Percentiles rank a stretch among this genome's conserved stretches.
These are phyloP conservation scores for Oryzias dopingdopingensis DNA, from an alignment of 2,797 vertebrate genomes.

Conservation along the genomic window DNA sequence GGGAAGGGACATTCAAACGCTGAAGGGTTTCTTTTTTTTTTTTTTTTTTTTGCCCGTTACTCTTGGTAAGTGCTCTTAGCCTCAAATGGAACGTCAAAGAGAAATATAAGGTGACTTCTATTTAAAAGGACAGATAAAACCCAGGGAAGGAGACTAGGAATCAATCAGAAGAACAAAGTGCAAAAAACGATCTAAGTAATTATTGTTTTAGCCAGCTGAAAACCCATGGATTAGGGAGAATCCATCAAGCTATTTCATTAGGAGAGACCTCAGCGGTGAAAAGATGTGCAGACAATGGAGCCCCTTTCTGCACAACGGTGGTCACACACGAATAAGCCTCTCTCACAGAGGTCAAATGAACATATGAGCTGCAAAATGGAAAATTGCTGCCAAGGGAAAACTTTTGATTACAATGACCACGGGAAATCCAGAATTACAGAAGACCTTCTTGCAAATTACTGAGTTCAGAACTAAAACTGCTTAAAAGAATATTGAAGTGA, in stretches of 20 bases:
- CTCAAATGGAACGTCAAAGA: slow-evolving; percentile 23
- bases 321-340: slow-evolving; percentile 41
- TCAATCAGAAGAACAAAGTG: slow-evolving; percentile 46
- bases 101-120: slow-evolving; percentile 26
- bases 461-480: background rate
- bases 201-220: slow-evolving; percentile 49
- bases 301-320: slow-evolving; percentile 38
- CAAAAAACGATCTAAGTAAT: slow-evolving; percentile 49
- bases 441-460: slow-evolving; percentile 4
- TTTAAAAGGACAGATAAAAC: slow-evolving; percentile 28
- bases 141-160: slow-evolving; percentile 39
- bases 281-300: slow-evolving; percentile 53
- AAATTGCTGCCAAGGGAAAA: slow-evolving; percentile 37
- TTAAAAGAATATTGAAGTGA: background rate
- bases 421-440: slow-evolving; percentile 10
- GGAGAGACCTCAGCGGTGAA: slow-evolving; percentile 42
- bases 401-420: slow-evolving; percentile 13
- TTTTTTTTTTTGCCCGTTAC: slow-evolving; percentile 13
- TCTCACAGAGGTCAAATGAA: slow-evolving; percentile 49
- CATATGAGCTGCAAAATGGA: slow-evolving; percentile 29
- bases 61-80: slow-evolving; percentile 23
- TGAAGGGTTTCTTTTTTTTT: background rate
- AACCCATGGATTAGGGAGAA: slow-evolving; percentile 54
- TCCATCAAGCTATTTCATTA: slow-evolving; percentile 67
- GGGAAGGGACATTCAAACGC: slow-evolving; percentile 11